phyloP scores from a whole-genome alignment of 1,140 invertebrate species.

The Mya arenaria region DNA sequence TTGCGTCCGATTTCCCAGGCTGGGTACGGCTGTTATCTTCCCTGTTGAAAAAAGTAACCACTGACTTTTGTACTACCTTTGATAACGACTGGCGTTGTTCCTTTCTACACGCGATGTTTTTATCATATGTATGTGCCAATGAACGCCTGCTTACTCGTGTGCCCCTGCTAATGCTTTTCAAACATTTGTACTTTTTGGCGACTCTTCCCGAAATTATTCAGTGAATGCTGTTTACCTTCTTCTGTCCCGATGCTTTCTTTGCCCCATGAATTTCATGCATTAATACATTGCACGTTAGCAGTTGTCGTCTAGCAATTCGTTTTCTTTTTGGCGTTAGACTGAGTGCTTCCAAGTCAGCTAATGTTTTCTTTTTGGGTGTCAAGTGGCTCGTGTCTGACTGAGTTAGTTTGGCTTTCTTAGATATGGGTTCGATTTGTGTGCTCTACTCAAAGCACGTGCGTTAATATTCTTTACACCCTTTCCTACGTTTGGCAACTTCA shows the following conservation, averaged over 20 bases:
- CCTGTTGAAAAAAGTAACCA: background rate
- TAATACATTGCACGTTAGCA: background rate
- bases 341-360: background rate
- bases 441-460: background rate
- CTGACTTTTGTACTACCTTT: background rate
- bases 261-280: background rate
- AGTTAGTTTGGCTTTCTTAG: background rate
- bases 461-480: slow-evolving; percentile 2
- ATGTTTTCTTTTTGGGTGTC: background rate
- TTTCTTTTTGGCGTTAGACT: slow-evolving; percentile 1
- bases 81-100: background rate
- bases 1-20: slow-evolving; percentile 15
- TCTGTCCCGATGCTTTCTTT: background rate
- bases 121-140: background rate
- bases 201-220: background rate
- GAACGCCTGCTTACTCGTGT: background rate
- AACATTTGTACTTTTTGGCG: background rate
- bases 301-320: background rate
- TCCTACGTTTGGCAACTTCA: background rate
- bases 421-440: background rate
- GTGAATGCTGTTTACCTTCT: background rate
- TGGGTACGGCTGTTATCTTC: slow-evolving; percentile 13
- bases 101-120: background rate
- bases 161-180: background rate
- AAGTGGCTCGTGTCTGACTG: background rate